Percentiles rank a stretch among this genome's conserved stretches.
Conservation (phyloP, 2,113 vertebrate species). For the Lepus americanus region DNA sequence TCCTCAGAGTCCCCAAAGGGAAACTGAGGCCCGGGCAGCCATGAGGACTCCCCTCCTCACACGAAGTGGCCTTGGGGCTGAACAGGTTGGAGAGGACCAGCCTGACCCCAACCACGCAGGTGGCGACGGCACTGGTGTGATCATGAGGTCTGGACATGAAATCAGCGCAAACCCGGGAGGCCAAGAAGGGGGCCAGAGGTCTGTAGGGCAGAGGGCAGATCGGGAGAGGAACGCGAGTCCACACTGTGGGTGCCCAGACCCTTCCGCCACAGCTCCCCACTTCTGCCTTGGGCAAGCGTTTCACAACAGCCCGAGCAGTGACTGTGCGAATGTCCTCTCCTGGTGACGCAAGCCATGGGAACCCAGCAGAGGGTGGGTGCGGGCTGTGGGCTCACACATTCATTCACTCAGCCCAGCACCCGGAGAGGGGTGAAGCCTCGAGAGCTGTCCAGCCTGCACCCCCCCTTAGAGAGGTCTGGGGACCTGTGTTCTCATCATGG, state of each 20-base stretch:
- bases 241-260: background rate
- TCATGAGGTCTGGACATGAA: background rate
- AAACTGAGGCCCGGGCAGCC: background rate
- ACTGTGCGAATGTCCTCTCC: background rate
- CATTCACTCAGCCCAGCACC: background rate
- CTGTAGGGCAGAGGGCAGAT: background rate
- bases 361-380: background rate
- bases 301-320: slow-evolving; percentile 31
- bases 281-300: slow-evolving; percentile 76
- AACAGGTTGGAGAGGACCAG: background rate
- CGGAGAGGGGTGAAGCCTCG: background rate
- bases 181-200: slow-evolving; percentile 27
- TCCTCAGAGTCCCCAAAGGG: background rate
- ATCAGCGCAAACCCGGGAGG: slow-evolving; percentile 39
- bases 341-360: background rate
- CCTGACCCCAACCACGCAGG: background rate
- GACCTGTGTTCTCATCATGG: background rate
- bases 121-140: too few relatives aligned
- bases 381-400: background rate
- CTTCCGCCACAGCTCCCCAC: slow-evolving; percentile 66
- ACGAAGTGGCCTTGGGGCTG: background rate
- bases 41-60: background rate
- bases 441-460: background rate
- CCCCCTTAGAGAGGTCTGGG: background rate
- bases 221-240: background rate